These are phyloP conservation scores for Plestiodon gilberti DNA, from an alignment of 2,113 vertebrate species.

Conservation along the genomic window DNA sequence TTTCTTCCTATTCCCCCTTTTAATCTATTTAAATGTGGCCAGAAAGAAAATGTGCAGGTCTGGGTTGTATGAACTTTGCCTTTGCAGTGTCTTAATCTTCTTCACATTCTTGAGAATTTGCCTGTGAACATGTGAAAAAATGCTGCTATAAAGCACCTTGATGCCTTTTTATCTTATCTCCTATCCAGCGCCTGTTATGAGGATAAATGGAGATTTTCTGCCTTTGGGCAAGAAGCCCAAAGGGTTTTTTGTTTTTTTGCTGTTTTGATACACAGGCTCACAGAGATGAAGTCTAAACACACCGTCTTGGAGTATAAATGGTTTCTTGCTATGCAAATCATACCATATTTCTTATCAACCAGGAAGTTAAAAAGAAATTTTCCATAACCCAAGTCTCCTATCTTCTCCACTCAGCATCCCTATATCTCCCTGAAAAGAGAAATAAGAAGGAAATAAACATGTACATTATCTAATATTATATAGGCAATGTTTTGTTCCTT, in stretches of 20 bases:
- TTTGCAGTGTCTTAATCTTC: not conserved
- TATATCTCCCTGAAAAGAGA: not conserved
- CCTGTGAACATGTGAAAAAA: not conserved
- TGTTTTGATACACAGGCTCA: not conserved
- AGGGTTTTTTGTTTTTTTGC: not conserved
- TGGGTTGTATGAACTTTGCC: not conserved
- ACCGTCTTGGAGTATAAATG: not conserved
- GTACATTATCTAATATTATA: no score
- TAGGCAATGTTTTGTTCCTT: not conserved
- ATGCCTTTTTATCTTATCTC: not conserved
- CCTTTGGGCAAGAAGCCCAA: not conserved
- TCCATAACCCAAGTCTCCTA: not conserved
- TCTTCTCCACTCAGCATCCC: not conserved
- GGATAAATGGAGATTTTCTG: constrained; percentile 5
- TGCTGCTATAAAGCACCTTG: not conserved
- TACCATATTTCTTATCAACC: not conserved
- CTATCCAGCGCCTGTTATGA: not conserved
- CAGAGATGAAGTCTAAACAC: not conserved
- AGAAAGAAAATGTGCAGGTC: not conserved
- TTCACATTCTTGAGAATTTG: not conserved
- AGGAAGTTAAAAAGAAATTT: not conserved
- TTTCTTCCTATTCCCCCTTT: not conserved
- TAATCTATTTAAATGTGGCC: not conserved
- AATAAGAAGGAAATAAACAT: not conserved
- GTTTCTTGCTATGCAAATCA: not conserved